Evolutionary conservation across 2,888 invertebrate species (phyloP), one percentile per base, ranked within the genome.

Genomic region (Pristionchus mayeri): DNA sequence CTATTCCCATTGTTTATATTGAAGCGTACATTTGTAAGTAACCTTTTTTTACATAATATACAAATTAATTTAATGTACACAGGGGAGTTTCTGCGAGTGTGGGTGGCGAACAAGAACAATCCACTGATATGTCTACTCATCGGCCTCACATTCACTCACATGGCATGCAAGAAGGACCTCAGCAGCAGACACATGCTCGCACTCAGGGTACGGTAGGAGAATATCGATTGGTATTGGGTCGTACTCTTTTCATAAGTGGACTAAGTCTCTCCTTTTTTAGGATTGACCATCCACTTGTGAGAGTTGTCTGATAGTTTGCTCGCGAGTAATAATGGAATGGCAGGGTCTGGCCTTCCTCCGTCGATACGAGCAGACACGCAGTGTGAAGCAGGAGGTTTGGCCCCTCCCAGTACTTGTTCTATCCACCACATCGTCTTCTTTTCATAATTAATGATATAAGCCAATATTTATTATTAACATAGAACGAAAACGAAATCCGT

Each of bases 121-220:
- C 90, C 90, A 24, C 85, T 92, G 75, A 87, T 90, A 27, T 90
- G 90, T 81, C 86, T 92, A 21, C 87, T 92, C 34, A 88, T 92
- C 52, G 91, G 88, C 4, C 88, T 92, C 48, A 91, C 92, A 0
- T 92, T 92, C 85, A 89, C 88, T 7, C 92, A 92, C 85, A 92
- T 92, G 90, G 87, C 92, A 0, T 91, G 91, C 86, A 92, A 92
- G 82, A 92, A 91, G 86, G 92, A 92, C 84, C 88, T 92, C 50
- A 90, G 89, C 50, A 89, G 89, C 81, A 54, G 91, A 21, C 92
- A 92, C 84, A 87, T 92, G 86, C 86, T 92, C 11, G 88, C 89
- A 11, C 76, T 90, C 13, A 82, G 91, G 60, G 91, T 67, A 30
- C 60, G 30, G 60, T 60, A 37, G 34, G 30, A 13, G 44, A 44